Evolutionary conservation across 2,113 vertebrate genomes (phyloP).

Genomic region (Paramisgurnus dabryanus): DNA sequence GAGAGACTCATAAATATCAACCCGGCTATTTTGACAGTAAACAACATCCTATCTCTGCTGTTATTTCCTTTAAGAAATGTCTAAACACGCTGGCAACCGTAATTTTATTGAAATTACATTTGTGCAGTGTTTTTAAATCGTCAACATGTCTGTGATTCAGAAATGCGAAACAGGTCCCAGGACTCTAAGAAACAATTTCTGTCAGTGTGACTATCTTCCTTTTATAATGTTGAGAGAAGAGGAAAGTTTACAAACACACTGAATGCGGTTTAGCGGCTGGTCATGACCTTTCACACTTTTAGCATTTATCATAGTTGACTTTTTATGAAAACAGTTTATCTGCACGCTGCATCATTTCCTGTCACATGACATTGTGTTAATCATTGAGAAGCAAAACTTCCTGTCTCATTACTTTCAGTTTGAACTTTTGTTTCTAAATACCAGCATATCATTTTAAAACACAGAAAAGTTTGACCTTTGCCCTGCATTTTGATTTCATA

Average conservation of each 20-base stretch:
- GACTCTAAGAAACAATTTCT: background rate
- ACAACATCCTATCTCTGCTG: slow-evolving; percentile 6
- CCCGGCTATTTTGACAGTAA: slow-evolving; percentile 7
- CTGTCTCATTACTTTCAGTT: slow-evolving; percentile 48
- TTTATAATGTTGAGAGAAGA: background rate
- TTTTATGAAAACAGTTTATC: slow-evolving; percentile 57
- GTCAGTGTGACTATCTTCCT: too few relatives aligned
- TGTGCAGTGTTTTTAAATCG: background rate
- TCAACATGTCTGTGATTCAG: background rate
- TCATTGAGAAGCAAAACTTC: slow-evolving; percentile 59
- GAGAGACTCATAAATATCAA: slow-evolving; percentile 26
- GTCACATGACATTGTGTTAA: slow-evolving; percentile 57
- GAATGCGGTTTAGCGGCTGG: too few relatives aligned
- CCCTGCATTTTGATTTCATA: background rate
- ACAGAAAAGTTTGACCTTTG: too few relatives aligned
- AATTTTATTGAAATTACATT: background rate
- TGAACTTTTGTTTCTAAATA: background rate
- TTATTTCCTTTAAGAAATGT: background rate
- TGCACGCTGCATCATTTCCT: slow-evolving; percentile 60
- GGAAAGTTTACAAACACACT: too few relatives aligned
- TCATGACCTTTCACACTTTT: slow-evolving; percentile 27
- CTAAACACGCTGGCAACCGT: background rate
- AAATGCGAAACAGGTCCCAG: background rate
- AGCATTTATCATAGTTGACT: slow-evolving; percentile 7
- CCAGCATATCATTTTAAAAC: background rate